These are phyloP conservation scores for Stichopus horrens DNA, from an alignment of 53 echinoderm and acorn worm genomes.

Conservation along the genomic window DNA sequence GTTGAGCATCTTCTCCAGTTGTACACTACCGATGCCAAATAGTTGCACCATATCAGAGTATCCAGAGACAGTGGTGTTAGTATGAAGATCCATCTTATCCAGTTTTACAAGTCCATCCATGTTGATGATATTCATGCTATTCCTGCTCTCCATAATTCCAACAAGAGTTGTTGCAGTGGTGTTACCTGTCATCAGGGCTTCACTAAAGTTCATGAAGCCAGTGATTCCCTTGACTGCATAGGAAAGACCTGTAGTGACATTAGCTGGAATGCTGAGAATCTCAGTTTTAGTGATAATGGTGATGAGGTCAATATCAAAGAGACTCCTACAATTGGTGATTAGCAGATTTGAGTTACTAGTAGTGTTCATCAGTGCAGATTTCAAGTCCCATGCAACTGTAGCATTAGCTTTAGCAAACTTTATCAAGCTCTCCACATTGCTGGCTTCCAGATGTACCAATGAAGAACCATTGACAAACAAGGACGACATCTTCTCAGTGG, in stretches of 20 bases:
- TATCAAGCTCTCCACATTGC: not conserved
- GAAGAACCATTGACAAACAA: conserved; percentile 19
- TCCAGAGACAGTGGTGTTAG: not conserved
- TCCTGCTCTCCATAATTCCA: not conserved
- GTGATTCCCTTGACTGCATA: conserved; percentile 44
- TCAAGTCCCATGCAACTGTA: conserved; percentile 31
- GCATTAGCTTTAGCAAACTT: conserved; percentile 18
- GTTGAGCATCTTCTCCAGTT: conserved; percentile 34
- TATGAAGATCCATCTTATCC: conserved; percentile 37
- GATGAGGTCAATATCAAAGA: conserved; percentile 54
- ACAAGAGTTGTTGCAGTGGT: not conserved
- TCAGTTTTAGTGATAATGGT: conserved; percentile 34
- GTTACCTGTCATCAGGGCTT: not conserved
- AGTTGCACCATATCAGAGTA: not conserved
- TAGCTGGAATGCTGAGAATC: conserved; percentile 48
- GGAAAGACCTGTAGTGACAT: conserved; percentile 25
- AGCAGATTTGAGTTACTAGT: conserved; percentile 29
- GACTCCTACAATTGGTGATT: conserved; percentile 59
- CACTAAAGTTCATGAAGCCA: conserved; percentile 35
- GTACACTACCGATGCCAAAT: not conserved
- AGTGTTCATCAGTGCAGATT: conserved; percentile 47
- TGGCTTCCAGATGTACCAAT: conserved; percentile 5
- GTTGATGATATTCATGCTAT: not conserved
- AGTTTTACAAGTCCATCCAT: conserved; percentile 48
- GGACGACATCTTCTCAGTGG: not conserved